A percentile compares a stretch with the other conserved stretches of the same genome.
phyloP scores from a whole-genome alignment of 2,113 vertebrate genomes.

The Odocoileus hemionus region DNA sequence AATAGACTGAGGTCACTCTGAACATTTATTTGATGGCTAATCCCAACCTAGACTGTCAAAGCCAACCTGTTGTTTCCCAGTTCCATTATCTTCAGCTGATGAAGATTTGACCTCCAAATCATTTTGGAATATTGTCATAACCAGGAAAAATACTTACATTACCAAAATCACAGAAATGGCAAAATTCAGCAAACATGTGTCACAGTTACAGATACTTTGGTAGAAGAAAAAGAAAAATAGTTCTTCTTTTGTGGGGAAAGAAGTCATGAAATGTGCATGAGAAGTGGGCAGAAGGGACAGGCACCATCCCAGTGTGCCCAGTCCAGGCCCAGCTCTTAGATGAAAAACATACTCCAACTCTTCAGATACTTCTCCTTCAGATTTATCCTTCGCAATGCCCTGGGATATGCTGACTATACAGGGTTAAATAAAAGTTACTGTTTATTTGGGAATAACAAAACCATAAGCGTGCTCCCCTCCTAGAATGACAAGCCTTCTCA shows the following conservation, averaged over 20 bases:
- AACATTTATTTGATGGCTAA: background rate
- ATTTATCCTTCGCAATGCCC: background rate
- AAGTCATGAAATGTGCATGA: background rate
- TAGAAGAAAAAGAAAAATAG: slow-evolving; percentile 19
- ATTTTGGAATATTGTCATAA: slow-evolving; percentile 1
- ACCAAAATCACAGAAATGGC: background rate
- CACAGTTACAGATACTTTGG: background rate
- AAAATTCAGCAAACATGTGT: background rate
- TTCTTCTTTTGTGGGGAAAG: background rate
- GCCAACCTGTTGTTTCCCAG: background rate
- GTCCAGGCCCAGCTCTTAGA: background rate
- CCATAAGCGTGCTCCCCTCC: background rate
- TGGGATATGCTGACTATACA: background rate
- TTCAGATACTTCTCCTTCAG: background rate
- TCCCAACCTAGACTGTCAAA: background rate
- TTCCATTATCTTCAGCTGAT: background rate
- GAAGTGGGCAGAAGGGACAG: background rate
- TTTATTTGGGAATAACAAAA: slow-evolving; percentile 25
- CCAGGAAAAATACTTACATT: background rate
- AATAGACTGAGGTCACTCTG: background rate
- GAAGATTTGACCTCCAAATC: background rate
- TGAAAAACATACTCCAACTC: background rate
- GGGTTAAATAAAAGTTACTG: background rate
- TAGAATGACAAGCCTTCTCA: background rate
- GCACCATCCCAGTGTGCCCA: background rate